Conservation (phyloP, 1,140 invertebrate genomes). For the Macrocentrus cingulum region DNA sequence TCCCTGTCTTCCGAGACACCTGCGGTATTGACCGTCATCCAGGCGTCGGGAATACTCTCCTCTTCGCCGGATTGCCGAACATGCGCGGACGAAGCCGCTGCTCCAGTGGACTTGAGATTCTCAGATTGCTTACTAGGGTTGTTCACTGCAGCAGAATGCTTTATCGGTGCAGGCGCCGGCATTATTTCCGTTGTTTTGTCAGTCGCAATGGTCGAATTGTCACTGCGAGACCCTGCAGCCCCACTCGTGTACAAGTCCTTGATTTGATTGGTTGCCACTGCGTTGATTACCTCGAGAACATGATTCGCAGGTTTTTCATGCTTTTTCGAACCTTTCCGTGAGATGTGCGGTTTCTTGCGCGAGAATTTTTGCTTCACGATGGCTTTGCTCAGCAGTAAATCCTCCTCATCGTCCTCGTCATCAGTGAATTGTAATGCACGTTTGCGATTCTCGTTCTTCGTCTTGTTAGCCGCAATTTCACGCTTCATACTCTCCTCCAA, state of each 20-base stretch:
- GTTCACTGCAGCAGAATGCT: too few species aligned
- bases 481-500: constrained; percentile 42
- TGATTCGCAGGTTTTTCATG: too few species aligned
- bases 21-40: constrained; percentile 4
- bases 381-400: not conserved
- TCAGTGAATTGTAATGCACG: not conserved
- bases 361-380: not conserved
- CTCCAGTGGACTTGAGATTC: not conserved
- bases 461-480: constrained; percentile 34
- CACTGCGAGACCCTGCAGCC: too few species aligned
- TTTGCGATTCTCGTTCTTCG: constrained; percentile 12
- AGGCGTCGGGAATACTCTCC: constrained; percentile 4
- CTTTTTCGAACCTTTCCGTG: too few species aligned
- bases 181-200: too few species aligned
- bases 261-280: too few species aligned
- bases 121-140: not conserved
- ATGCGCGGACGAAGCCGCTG: not conserved
- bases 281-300: too few species aligned
- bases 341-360: too few species aligned
- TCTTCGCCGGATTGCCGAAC: not conserved
- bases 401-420: not conserved
- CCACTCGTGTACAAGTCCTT: too few species aligned
- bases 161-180: too few species aligned
- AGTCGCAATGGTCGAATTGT: too few species aligned
- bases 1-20: not conserved